Conservation (phyloP, 2,888 invertebrate species). For the Amiota minor region DNA sequence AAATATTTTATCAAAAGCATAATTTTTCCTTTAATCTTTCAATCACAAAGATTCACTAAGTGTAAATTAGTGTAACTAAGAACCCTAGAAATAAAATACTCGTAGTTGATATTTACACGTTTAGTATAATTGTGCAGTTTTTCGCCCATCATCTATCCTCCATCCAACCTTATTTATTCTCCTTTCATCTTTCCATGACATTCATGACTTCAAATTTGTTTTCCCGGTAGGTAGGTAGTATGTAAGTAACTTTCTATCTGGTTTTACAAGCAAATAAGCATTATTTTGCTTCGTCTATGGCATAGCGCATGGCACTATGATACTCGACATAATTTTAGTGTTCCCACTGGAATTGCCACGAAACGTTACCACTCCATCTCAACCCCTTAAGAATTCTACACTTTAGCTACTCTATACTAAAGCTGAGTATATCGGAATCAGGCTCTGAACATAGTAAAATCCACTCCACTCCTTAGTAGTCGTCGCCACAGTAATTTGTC, state of each 20-base stretch:
- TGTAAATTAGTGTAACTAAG: neutral
- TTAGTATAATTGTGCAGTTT: too few relatives aligned
- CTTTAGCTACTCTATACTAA: neutral
- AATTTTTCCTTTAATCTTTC: neutral
- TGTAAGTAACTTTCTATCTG: neutral
- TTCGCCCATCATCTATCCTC: too few relatives aligned
- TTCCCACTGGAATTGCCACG: slow-evolving; percentile 20
- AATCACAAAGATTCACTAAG: neutral
- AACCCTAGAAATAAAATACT: neutral
- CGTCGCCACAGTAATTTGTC: slow-evolving; percentile 17
- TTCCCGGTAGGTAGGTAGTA: too few relatives aligned
- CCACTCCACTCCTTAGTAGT: neutral
- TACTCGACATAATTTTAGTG: slow-evolving; percentile 29
- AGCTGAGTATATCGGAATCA: too few relatives aligned
- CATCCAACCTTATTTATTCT: too few relatives aligned
- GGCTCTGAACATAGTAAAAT: neutral
- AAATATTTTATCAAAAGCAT: neutral
- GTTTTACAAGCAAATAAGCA: slow-evolving; percentile 10
- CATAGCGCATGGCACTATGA: neutral
- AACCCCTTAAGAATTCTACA: neutral
- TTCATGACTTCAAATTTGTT: too few relatives aligned
- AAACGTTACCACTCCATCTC: neutral
- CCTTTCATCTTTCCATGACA: too few relatives aligned
- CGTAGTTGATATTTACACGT: neutral
- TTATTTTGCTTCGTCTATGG: neutral